Evolutionary conservation across 2,113 vertebrate genomes (phyloP).

Genomic region (Anseranas semipalmata): DNA sequence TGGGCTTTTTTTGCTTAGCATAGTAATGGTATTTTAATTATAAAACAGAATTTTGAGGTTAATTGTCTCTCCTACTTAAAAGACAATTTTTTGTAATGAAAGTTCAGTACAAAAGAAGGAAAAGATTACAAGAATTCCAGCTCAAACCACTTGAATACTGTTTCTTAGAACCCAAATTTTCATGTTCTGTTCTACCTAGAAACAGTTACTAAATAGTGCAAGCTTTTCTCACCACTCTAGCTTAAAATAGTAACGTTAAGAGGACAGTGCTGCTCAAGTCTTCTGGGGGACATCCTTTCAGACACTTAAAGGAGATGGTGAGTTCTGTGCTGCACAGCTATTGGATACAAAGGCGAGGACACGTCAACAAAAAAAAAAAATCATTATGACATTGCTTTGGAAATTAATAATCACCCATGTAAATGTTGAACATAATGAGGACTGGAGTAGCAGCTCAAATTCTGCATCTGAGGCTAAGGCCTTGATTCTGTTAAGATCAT

Average conservation of each 20-base stretch:
- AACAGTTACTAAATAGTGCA: neutral
- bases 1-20: neutral
- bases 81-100: neutral
- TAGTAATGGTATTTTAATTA: neutral
- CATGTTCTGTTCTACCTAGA: neutral
- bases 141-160: neutral
- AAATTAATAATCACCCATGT: neutral
- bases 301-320: neutral
- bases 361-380: neutral
- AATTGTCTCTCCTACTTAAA: neutral
- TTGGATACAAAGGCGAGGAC: neutral
- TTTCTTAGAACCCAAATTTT: neutral
- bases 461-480: neutral
- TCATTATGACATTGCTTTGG: neutral
- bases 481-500: neutral
- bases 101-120: neutral
- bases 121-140: neutral
- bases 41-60: neutral
- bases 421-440: neutral
- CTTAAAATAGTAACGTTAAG: slow-evolving; percentile 14
- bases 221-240: neutral
- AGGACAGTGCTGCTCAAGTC: neutral
- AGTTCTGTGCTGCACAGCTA: neutral
- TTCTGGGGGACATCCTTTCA: neutral
- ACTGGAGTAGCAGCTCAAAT: neutral